Base-by-base conservation (phyloP, 2,888 invertebrate species). In the Eretmocerus hayati region DNA sequence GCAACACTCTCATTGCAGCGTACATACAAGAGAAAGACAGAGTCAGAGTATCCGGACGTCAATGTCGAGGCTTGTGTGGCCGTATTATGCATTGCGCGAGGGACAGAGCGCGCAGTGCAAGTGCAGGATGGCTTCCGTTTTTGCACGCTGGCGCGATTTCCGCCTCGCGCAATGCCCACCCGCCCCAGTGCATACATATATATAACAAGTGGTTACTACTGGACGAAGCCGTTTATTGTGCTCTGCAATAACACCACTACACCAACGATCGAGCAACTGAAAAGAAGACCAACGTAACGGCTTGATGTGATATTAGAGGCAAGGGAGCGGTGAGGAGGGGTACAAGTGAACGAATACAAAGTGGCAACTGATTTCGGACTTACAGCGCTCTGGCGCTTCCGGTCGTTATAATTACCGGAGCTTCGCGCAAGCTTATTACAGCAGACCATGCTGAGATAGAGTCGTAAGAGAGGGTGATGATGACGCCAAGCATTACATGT, bases 51-150 rank as follows among this genome's bases (percentile, higher is more conserved):
- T n/a, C n/a, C 21, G 13, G 5, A 8, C 36, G 16, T 32, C 45
- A 45, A 45, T 45, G 48, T 48, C 39, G 43, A 43, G 48, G 43
- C 38, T n/a, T 19, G n/a, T n/a, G n/a, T n/a, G n/a, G n/a, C n/a
- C n/a, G n/a, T n/a, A n/a, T n/a, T n/a, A n/a, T n/a, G n/a, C n/a
- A 11, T 26, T 26, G n/a, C 22, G 36, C n/a, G 36, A 16, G 36
- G 42, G 47, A 47, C 30, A 23, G 15, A 36, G 23, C 36, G 18
- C 42, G 11, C 18, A 35, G 11, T n/a, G n/a, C 26, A 26, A 26
- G 23, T 37, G 44, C 26, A 45, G 38, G 31, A 45, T 21, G 30
- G 22, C 41, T 48, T 48, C 48, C 48, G 43, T 39, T 48, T 48
- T 48, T 47, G 39, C n/a, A 19, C n/a, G 31, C 32, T 2, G 22